Conservation (phyloP, 2,113 vertebrate species). For the Antennarius striatus region DNA sequence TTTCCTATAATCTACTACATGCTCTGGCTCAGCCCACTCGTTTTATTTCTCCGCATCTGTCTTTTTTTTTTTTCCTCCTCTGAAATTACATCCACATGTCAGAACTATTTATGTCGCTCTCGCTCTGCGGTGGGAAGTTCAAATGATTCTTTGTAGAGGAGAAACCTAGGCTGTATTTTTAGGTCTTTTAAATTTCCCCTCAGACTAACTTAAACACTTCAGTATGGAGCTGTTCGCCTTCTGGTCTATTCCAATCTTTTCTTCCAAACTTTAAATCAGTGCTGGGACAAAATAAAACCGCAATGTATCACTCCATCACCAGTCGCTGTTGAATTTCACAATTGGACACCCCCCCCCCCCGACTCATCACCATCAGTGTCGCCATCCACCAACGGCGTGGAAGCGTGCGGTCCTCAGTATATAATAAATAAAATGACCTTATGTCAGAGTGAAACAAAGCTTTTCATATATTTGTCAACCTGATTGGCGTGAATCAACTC, state of each 20-base stretch:
- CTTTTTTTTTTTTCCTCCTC: conserved; percentile 63
- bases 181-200: conserved; percentile 82
- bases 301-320: conserved; percentile 62
- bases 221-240: conserved; percentile 69
- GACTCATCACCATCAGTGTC: conserved; percentile 56
- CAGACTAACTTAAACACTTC: conserved; percentile 74
- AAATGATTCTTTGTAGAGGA: conserved; percentile 86
- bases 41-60: conserved; percentile 80
- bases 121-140: conserved; percentile 87
- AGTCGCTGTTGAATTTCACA: conserved; percentile 49
- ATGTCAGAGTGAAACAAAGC: no score
- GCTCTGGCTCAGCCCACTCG: conserved; percentile 54
- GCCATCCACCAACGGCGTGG: conserved; percentile 4
- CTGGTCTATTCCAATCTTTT: conserved; percentile 46
- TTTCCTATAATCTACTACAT: conserved; percentile 71
- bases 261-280: conserved; percentile 53
- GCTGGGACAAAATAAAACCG: conserved; percentile 20
- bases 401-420: conserved; percentile 10
- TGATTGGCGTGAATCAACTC: no score
- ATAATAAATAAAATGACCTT: no score
- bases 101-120: conserved; percentile 84
- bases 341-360: conserved; percentile 25
- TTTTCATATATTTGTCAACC: neutral
- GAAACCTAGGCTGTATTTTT: conserved; percentile 88
- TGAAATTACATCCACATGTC: conserved; percentile 95